A percentile compares a stretch with the other conserved stretches of the same genome.
phyloP scores from a whole-genome alignment of 2,113 vertebrate genomes.

The Collichthys lucidus region DNA sequence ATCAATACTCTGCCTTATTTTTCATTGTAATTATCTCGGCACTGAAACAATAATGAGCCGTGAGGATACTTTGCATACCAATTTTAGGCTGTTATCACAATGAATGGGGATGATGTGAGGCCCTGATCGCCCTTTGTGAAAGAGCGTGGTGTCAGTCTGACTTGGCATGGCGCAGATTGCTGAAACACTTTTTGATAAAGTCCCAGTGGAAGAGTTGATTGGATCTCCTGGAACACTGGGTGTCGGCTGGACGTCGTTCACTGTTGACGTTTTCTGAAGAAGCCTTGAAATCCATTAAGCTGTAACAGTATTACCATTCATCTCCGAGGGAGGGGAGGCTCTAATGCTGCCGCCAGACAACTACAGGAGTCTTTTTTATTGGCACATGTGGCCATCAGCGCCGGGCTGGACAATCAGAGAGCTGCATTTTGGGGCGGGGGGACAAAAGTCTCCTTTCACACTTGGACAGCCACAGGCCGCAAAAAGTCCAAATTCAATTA shows the following conservation, averaged over 20 bases:
- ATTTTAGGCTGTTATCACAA: constrained; percentile 57
- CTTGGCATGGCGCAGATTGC: constrained; percentile 35
- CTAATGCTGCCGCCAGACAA: not conserved
- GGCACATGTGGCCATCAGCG: constrained; percentile 41
- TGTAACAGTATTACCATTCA: constrained; percentile 55
- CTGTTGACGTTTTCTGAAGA: constrained; percentile 44
- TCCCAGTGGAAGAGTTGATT: constrained; percentile 54
- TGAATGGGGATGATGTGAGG: constrained; percentile 51
- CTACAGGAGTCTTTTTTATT: constrained; percentile 28
- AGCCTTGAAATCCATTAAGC: constrained; percentile 65
- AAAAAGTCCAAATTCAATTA: constrained; percentile 82
- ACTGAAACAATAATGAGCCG: constrained; percentile 59
- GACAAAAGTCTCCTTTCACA: constrained; percentile 80
- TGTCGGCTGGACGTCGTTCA: constrained; percentile 17
- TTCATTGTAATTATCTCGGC: constrained; percentile 58
- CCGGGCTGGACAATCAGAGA: constrained; percentile 49
- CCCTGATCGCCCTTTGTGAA: constrained; percentile 54
- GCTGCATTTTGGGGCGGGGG: constrained; percentile 57
- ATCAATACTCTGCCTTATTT: constrained; percentile 65
- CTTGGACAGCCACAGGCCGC: constrained; percentile 61
- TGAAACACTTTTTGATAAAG: constrained; percentile 60
- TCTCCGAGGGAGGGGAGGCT: constrained; percentile 35
- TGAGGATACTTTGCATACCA: constrained; percentile 68
- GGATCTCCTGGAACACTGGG: constrained; percentile 61
- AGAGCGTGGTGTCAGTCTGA: constrained; percentile 53